A percentile compares a stretch with the other conserved stretches of the same genome.
phyloP scores from a whole-genome alignment of 2,797 vertebrate genomes.

The Myotis vivesi region DNA sequence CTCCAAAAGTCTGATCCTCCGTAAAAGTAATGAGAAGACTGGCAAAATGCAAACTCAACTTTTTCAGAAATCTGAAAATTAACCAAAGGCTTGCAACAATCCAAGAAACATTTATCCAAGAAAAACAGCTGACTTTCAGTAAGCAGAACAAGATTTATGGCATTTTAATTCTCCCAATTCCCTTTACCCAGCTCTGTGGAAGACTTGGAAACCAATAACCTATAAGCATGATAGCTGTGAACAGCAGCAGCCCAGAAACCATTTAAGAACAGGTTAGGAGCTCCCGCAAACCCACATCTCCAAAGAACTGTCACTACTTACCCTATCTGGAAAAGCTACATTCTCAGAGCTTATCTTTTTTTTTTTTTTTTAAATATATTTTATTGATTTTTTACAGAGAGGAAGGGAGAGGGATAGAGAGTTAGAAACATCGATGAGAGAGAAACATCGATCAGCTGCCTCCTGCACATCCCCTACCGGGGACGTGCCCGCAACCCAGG shows the following conservation, averaged over 20 bases:
- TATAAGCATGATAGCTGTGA: neutral
- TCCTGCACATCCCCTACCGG: too few species aligned
- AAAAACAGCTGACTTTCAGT: slow-evolving; percentile 8
- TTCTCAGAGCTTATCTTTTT: neutral
- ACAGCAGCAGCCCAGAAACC: neutral
- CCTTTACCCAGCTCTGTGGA: neutral
- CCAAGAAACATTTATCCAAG: neutral
- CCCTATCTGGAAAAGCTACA: neutral
- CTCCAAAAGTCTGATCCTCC: neutral
- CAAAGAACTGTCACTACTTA: neutral
- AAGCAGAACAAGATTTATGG: neutral
- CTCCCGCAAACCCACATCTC: neutral
- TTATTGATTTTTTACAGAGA: too few species aligned
- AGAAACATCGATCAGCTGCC: too few species aligned
- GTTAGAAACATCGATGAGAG: too few species aligned
- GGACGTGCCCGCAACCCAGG: too few species aligned
- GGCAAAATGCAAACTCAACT: neutral
- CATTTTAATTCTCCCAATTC: neutral
- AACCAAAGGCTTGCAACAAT: slow-evolving; percentile 9
- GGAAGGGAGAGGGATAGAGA: too few species aligned
- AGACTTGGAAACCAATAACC: neutral
- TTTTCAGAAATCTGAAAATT: slow-evolving; percentile 14
- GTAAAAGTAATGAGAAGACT: neutral
- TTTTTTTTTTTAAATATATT: too few species aligned
- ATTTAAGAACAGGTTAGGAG: neutral